phyloP scores from a whole-genome alignment of 2,113 vertebrate species.

The Enhydra lutris region DNA sequence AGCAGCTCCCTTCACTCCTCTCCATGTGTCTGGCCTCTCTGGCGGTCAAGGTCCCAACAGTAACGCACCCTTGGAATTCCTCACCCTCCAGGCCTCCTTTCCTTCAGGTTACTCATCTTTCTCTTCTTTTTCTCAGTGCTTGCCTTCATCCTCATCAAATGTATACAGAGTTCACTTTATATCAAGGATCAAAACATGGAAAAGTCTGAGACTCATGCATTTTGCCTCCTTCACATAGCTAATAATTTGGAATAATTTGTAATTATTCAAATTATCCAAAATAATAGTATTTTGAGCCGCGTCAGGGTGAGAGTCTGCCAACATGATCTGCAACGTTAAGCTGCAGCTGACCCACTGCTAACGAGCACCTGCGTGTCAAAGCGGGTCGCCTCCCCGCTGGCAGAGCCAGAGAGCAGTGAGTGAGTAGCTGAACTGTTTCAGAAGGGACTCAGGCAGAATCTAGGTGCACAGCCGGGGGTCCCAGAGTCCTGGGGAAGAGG shows the following conservation, averaged over 20 bases:
- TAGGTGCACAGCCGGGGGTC: rapidly evolving
- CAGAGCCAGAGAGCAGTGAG: not conserved
- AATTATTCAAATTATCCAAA: not conserved
- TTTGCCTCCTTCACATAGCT: not conserved
- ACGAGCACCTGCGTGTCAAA: rapidly evolving
- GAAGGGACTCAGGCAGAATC: not conserved
- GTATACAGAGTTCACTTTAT: not conserved
- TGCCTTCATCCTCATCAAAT: not conserved
- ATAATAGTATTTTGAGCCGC: not conserved
- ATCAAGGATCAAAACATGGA: not conserved
- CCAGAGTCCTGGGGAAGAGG: not conserved
- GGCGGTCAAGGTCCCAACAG: not conserved
- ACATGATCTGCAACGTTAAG: rapidly evolving
- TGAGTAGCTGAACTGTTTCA: not conserved
- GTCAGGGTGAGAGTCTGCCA: not conserved
- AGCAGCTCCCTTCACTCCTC: rapidly evolving
- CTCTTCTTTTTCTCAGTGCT: not conserved
- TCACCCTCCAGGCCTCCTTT: not conserved
- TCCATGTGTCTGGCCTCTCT: not conserved
- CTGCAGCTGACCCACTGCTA: not conserved
- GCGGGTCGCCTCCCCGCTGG: not conserved
- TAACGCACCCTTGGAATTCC: rapidly evolving
- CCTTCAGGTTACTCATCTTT: not conserved
- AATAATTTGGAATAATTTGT: not conserved
- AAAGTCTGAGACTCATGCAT: not conserved